Evolutionary conservation across 2,888 invertebrate species (phyloP).

Genomic region (Asteroscopus sphinx): DNA sequence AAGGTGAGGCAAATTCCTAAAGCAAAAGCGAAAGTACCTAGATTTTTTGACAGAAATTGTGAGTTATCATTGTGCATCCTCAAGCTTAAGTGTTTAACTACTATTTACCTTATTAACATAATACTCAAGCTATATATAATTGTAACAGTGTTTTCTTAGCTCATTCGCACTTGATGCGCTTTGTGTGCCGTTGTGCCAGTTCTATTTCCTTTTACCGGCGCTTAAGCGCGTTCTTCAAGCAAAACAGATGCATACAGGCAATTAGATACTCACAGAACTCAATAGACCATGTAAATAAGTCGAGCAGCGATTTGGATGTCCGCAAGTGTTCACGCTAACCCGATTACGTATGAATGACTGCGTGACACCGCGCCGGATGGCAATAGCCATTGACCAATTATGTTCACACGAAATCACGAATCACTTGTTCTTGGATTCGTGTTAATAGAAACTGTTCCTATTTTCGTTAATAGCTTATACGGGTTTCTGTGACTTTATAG

Average conservation of each 20-base stretch:
- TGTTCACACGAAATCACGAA: conserved; percentile 59
- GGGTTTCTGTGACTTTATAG: too few species aligned
- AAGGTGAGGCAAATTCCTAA: too few species aligned
- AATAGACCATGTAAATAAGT: conserved; percentile 53
- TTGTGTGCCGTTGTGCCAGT: conserved; percentile 7
- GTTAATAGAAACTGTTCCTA: conserved; percentile 35
- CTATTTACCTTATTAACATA: too few species aligned
- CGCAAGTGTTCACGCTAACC: conserved; percentile 65
- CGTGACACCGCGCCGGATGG: conserved; percentile 61
- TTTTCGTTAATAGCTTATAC: conserved; percentile 6
- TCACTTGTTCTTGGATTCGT: conserved; percentile 52
- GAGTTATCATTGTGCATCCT: too few species aligned
- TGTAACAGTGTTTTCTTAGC: background rate
- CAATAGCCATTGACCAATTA: conserved; percentile 51
- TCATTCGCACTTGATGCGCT: background rate
- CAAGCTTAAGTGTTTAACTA: too few species aligned
- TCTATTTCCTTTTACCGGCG: conserved; percentile 13
- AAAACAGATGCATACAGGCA: conserved; percentile 26
- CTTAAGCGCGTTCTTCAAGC: conserved; percentile 8
- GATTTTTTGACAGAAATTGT: too few species aligned
- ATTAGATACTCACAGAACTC: conserved; percentile 36
- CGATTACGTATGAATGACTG: conserved; percentile 68
- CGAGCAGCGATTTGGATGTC: conserved; percentile 40
- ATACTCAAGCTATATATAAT: too few species aligned
- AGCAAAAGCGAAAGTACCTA: too few species aligned